Evolutionary conservation across 2,113 vertebrate species (phyloP).

Genomic region (Microcebus murinus): DNA sequence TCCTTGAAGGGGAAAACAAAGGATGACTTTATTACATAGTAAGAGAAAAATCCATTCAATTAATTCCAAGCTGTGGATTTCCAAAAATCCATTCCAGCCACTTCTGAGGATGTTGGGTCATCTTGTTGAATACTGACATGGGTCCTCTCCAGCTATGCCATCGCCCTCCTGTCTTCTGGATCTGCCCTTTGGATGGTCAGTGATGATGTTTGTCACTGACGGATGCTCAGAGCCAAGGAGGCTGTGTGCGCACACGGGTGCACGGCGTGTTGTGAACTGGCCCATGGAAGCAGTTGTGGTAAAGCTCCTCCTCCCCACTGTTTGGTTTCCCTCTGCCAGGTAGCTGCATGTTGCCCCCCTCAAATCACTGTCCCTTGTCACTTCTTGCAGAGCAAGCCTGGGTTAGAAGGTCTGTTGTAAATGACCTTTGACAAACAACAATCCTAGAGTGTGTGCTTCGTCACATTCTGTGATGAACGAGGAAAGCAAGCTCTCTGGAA

Average conservation of each 20-base stretch:
- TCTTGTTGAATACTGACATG: background rate
- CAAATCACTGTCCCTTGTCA: background rate
- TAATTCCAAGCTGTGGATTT: background rate
- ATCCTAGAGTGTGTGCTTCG: background rate
- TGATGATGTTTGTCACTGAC: background rate
- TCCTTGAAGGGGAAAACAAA: background rate
- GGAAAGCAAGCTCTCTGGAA: background rate
- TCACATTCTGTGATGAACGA: background rate
- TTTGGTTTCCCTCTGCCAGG: background rate
- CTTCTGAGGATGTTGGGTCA: background rate
- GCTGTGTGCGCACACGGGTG: background rate
- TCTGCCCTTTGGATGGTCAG: background rate
- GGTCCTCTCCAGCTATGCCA: background rate
- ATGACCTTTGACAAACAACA: background rate
- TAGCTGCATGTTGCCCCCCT: slow-evolving; percentile 47
- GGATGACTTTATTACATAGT: background rate
- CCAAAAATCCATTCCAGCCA: background rate
- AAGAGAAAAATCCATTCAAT: background rate
- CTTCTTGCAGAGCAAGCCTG: slow-evolving; percentile 64
- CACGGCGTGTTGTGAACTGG: background rate
- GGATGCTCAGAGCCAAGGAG: background rate
- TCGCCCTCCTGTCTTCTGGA: background rate
- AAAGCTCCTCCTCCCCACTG: background rate
- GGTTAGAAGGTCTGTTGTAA: background rate
- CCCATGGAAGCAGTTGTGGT: background rate